phyloP scores from a whole-genome alignment of 2,888 invertebrate genomes.

The Patella caerulea region DNA sequence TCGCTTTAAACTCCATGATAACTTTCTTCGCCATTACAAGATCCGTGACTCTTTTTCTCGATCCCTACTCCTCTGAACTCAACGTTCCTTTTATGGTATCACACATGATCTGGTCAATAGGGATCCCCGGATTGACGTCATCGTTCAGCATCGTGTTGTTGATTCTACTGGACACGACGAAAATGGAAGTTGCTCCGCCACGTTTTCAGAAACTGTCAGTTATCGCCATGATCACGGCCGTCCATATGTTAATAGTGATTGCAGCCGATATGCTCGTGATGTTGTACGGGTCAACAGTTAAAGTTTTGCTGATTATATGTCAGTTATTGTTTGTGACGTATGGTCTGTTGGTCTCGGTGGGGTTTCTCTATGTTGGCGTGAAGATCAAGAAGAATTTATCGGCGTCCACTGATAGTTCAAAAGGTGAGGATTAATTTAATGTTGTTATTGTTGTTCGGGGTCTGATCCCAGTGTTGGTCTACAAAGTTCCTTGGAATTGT shows the following conservation, averaged over 20 bases:
- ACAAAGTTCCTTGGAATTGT: too few relatives aligned
- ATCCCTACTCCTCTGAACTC: conserved; percentile 46
- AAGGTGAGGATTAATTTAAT: conserved; percentile 16
- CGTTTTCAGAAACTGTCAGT: conserved; percentile 48
- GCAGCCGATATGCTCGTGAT: conserved; percentile 42
- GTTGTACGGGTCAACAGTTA: conserved; percentile 33
- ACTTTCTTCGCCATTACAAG: conserved; percentile 43
- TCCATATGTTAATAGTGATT: conserved; percentile 48
- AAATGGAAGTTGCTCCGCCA: conserved; percentile 55
- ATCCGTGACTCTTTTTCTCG: conserved; percentile 41
- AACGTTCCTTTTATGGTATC: conserved; percentile 30
- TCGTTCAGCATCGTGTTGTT: conserved; percentile 53
- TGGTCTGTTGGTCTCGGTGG: conserved; percentile 44
- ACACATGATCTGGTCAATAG: conserved; percentile 49
- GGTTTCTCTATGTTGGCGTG: conserved; percentile 49
- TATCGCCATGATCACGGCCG: conserved; percentile 42
- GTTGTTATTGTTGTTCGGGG: neutral
- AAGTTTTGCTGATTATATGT: conserved; percentile 49
- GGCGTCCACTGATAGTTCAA: conserved; percentile 31
- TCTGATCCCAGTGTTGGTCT: too few relatives aligned
- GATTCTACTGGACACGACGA: conserved; percentile 58
- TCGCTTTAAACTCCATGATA: conserved; percentile 47
- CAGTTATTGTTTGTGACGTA: conserved; percentile 51
- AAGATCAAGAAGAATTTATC: conserved; percentile 43
- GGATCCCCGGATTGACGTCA: conserved; percentile 52